Base-by-base conservation (phyloP, 2,888 invertebrate genomes). In the Polymixis lichenea region DNA sequence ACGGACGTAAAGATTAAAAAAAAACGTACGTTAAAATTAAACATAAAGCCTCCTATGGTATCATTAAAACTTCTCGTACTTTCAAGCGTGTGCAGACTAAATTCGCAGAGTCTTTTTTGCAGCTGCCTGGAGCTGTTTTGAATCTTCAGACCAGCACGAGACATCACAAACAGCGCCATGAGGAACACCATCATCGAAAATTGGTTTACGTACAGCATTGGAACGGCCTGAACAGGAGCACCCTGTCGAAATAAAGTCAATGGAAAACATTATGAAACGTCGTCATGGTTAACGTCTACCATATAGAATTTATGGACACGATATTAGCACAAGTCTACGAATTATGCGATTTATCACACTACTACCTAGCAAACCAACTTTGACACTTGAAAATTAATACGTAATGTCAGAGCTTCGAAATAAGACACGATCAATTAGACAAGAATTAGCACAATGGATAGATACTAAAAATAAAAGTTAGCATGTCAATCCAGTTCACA, bases 91-190 rank as follows among this genome's bases (percentile, higher is more conserved):
- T 87, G 73, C 1, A 91, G 74, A 9, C 89, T 84, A 6, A 92
- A 84, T 46, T 85, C 86, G 15, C 87, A 87, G 11, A 93, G 82
- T 62, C 85, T 88, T 32, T 87, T 83, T 56, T 83, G 86, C 6
- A 93, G 72, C 7, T 69, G 69, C 0, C 79, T 69, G 0, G 87
- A 88, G 43, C 82, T 90, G 69, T 90, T 90, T 43, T 89, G 88
- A 25, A 89, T 87, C 5, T 72, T 60, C 75, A 92, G 92, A 0
- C 92, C 93, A 1, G 87, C 89, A n/a, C 74, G 72, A 0, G 91
- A 91, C 55, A 92, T 55, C 56, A 90, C 43, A 51, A 78, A 80
- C 22, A 92, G 77, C 0, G 89, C 89, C 0, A 82, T 25, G 5
- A 92, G 56, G 72, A 89, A 89, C 28, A 87, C 74, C 1, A 70